Percentiles rank a stretch among this genome's conserved stretches.
These are phyloP conservation scores for Cranoglanis bouderius DNA, from an alignment of 2,113 vertebrate genomes.

Conservation along the genomic window DNA sequence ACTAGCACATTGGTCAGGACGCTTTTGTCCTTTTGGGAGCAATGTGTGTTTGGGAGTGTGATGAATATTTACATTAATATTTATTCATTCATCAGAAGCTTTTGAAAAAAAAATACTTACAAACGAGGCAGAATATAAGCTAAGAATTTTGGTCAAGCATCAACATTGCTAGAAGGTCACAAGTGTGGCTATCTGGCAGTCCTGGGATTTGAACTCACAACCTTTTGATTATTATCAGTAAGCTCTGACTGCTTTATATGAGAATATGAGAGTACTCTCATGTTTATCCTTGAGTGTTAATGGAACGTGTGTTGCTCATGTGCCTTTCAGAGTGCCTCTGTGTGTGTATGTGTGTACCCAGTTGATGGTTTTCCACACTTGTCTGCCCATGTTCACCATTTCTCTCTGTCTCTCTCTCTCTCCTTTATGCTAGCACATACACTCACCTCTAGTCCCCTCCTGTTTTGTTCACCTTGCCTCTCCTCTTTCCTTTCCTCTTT, in stretches of 20 bases:
- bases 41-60: neutral
- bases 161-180: neutral
- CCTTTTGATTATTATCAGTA: neutral
- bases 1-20: neutral
- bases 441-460: slow-evolving; percentile 8
- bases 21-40: neutral
- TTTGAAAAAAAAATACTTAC: neutral
- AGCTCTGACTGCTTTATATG: neutral
- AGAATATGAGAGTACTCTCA: neutral
- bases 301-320: slow-evolving; percentile 11
- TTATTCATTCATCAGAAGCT: neutral
- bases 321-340: neutral
- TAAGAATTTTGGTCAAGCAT: neutral
- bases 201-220: neutral
- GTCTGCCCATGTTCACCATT: slow-evolving; percentile 47
- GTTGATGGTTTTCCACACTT: slow-evolving; percentile 57
- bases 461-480: slow-evolving; percentile 41
- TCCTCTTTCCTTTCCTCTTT: slow-evolving; percentile 6
- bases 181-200: neutral
- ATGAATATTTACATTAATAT: neutral
- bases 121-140: neutral
- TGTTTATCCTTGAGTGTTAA: neutral
- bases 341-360: slow-evolving; percentile 42
- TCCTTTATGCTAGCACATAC: slow-evolving; percentile 7
- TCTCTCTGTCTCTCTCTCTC: slow-evolving; percentile 28